Percentiles rank a stretch among this genome's conserved stretches.
phyloP scores from a whole-genome alignment of 2,797 vertebrate species.

The Spea hammondii region DNA sequence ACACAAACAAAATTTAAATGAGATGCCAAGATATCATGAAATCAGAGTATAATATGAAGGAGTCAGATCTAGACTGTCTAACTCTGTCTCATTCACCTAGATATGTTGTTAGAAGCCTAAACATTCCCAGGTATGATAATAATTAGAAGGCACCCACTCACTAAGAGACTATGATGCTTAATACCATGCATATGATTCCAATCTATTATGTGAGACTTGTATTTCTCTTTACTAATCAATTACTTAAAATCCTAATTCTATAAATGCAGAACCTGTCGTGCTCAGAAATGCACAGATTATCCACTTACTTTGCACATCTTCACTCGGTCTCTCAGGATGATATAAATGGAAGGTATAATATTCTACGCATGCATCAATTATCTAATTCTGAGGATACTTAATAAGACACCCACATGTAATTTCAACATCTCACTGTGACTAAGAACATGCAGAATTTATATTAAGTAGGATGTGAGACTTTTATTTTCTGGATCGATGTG shows the following conservation, averaged over 20 bases:
- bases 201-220: no score
- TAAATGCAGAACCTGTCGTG: neutral
- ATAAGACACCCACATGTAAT: neutral
- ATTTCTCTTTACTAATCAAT: conserved; percentile 9
- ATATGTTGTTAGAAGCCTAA: no score
- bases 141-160: no score
- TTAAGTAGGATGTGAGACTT: conserved; percentile 12
- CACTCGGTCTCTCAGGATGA: neutral
- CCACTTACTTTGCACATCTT: neutral
- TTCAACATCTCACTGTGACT: neutral
- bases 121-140: no score
- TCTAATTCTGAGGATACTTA: neutral
- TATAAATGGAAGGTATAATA: conserved; percentile 12
- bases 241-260: neutral
- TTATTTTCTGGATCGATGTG: no score
- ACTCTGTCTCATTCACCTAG: no score
- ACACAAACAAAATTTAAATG: no score
- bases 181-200: no score
- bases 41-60: no score
- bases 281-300: conserved; percentile 12
- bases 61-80: no score
- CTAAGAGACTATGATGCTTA: no score
- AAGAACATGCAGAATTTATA: conserved; percentile 11
- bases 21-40: no score
- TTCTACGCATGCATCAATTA: conserved; percentile 21